These are phyloP conservation scores for Chelonus formosanus DNA, from an alignment of 2,888 invertebrate species.

Conservation along the genomic window DNA sequence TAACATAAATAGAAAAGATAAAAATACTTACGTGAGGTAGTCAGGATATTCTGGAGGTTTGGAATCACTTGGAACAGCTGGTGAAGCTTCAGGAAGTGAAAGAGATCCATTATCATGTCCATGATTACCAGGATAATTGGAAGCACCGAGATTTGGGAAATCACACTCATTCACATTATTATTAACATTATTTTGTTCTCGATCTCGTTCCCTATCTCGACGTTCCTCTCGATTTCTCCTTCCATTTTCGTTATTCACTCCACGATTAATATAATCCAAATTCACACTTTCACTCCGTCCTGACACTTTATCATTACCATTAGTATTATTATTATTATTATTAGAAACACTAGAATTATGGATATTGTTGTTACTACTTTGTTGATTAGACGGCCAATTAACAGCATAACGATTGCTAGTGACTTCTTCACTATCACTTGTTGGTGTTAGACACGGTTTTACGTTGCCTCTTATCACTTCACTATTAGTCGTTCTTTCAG, in stretches of 20 bases:
- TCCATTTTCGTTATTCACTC: not conserved
- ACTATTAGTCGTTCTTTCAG: conserved; percentile 51
- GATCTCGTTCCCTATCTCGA: conserved; percentile 8
- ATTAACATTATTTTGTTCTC: conserved; percentile 1
- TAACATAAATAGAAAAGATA: not conserved
- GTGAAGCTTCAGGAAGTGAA: conserved; percentile 35
- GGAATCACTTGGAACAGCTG: conserved; percentile 42
- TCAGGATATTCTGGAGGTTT: conserved; percentile 64
- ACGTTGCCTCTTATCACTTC: too few species aligned
- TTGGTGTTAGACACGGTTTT: not conserved
- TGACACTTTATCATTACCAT: conserved; percentile 17
- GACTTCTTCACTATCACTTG: conserved; percentile 2
- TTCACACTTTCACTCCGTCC: conserved; percentile 22
- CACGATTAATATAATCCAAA: conserved; percentile 6
- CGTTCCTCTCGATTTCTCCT: not conserved
- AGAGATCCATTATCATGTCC: conserved; percentile 22
- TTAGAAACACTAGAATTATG: conserved; percentile 15
- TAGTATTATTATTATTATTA: conserved; percentile 28
- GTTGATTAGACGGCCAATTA: conserved; percentile 35
- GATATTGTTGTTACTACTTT: conserved; percentile 35
- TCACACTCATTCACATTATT: not conserved
- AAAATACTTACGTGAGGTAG: conserved; percentile 69
- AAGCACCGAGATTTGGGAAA: conserved; percentile 33
- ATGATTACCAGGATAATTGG: conserved; percentile 34
- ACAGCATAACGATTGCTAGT: too few species aligned